Conservation (phyloP, 2,888 invertebrate species). For the Dendrolimus houi region DNA sequence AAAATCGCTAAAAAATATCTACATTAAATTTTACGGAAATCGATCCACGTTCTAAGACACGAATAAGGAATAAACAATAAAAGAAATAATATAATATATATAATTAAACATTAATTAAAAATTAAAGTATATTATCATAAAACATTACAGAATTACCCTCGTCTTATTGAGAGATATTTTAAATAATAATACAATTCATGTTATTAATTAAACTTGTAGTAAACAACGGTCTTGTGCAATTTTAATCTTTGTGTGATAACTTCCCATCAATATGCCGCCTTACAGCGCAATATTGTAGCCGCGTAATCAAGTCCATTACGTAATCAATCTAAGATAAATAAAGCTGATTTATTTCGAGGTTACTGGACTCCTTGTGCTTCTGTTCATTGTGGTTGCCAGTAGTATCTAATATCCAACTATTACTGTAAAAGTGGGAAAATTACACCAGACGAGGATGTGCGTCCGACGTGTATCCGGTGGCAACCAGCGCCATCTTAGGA, state of each 20-base stretch:
- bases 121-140: no score
- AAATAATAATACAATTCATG: neutral
- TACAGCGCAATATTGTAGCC: slow-evolving; percentile 19
- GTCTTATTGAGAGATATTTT: neutral
- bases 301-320: slow-evolving; percentile 42
- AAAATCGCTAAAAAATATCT: no score
- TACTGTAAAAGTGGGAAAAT: slow-evolving; percentile 52
- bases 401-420: slow-evolving; percentile 14
- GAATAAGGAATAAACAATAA: no score
- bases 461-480: slow-evolving; percentile 59
- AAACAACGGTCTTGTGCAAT: slow-evolving; percentile 3
- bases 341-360: slow-evolving; percentile 44
- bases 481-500: slow-evolving; percentile 44
- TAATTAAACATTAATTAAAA: no score
- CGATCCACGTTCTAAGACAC: no score
- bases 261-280: slow-evolving; percentile 29
- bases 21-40: no score
- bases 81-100: no score
- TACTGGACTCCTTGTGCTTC: slow-evolving; percentile 25
- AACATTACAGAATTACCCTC: no score
- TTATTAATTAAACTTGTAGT: neutral
- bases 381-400: slow-evolving; percentile 32
- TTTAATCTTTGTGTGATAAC: slow-evolving; percentile 16
- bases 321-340: slow-evolving; percentile 45
- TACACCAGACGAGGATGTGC: slow-evolving; percentile 59